phyloP scores from a whole-genome alignment of 2,113 vertebrate genomes.

The Salvelinus alpinus region DNA sequence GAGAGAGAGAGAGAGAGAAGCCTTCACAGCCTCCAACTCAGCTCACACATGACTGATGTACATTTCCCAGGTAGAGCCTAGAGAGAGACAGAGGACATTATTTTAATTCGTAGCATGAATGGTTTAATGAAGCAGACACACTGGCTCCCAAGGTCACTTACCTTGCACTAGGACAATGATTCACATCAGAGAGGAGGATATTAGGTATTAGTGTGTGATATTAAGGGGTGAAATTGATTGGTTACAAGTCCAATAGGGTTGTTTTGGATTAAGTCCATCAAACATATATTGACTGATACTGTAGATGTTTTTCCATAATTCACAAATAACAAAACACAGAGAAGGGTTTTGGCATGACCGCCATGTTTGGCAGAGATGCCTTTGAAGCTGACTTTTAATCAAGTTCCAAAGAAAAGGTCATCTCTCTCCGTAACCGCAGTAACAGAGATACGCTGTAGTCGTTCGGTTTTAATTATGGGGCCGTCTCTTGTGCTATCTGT shows the following conservation, averaged over 20 bases:
- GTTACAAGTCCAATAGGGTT: constrained; percentile 4
- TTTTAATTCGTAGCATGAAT: constrained; percentile 37
- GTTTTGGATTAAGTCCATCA: constrained; percentile 20
- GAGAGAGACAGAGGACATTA: constrained; percentile 32
- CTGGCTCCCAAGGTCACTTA: constrained; percentile 43
- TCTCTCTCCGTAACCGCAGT: too few species aligned
- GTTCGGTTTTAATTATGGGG: too few species aligned
- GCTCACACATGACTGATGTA: constrained; percentile 47
- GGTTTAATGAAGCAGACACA: constrained; percentile 16
- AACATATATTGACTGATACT: too few species aligned
- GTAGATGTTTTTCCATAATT: too few species aligned
- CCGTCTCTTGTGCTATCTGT: too few species aligned
- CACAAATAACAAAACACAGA: too few species aligned
- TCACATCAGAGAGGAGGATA: constrained; percentile 7
- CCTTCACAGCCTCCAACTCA: not conserved
- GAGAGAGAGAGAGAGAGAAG: constrained; percentile 1
- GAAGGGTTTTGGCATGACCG: too few species aligned
- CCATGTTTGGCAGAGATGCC: too few species aligned
- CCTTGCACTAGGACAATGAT: constrained; percentile 12
- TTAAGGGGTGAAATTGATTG: constrained; percentile 8
- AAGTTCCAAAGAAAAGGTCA: too few species aligned
- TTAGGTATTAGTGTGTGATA: constrained; percentile 12
- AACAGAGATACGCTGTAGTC: too few species aligned
- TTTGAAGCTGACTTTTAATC: too few species aligned
- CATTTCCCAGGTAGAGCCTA: constrained; percentile 55